Evolutionary conservation across 2,797 vertebrate genomes (phyloP), one percentile per base, ranked within the genome.

Genomic region (Glyptemys insculpta): DNA sequence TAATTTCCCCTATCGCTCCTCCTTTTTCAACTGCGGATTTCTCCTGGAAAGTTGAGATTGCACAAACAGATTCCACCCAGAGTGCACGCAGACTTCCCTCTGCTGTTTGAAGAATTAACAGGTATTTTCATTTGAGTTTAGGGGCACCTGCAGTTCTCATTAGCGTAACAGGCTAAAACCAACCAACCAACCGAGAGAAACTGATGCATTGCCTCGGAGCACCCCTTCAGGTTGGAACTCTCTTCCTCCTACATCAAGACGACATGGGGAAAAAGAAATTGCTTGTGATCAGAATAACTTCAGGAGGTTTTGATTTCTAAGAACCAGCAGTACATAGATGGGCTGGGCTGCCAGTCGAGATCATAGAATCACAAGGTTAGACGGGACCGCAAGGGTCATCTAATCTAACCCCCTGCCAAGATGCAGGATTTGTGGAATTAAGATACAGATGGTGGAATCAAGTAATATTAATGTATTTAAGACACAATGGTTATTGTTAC

Each of bases 1-100:
- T 95, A 97, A 97, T 97, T 98, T 97, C 90, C 96, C 44, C 90
- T 88, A 79, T 92, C 56, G 49, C 83, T 92, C 74, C 72, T 90
- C 83, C 85, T 94, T 94, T 96, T 94, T 95, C 96, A 91, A 89
- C 89, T 53, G 62, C 74, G 54, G 27, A 1, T 81, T 96, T 95
- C 92, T 90, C n/a, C 86, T 95, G 62, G 94, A 91, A 97, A 96
- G 94, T 90, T 87, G 92, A 95, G 96, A 87, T 29, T 90, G 82
- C 80, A 81, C 9, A 14, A 94, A 89, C 2, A 53, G 95, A 95
- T 95, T 91, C 85, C 90, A 76, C 86, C 90, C 81, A n/a, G 47
- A 59, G 94, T 81, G 89, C 82, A 47, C 57, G 85, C 72, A 90
- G 85, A 56, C 19, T 87, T 90, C 92, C 88, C 37, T 95, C 23